Evolutionary conservation across 2,888 invertebrate species (phyloP).

Genomic region (Cyrtodaria siliqua): DNA sequence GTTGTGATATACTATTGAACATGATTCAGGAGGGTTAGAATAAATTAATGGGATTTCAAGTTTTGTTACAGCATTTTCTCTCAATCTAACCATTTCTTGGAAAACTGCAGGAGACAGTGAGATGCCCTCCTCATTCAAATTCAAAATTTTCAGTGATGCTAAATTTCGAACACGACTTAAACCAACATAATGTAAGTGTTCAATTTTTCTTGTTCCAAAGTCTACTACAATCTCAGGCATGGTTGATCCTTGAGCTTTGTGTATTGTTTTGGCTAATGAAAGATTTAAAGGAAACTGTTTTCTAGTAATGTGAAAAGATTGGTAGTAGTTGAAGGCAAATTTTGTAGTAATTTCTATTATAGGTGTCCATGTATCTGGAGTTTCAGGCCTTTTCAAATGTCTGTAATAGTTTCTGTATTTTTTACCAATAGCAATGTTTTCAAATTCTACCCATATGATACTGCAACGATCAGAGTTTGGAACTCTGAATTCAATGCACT

Average conservation of each 20-base stretch:
- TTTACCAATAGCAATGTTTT: constrained; percentile 22
- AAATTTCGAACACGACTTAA: constrained; percentile 42
- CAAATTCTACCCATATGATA: constrained; percentile 53
- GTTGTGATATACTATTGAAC: no score
- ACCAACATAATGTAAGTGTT: constrained; percentile 58
- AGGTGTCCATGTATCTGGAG: constrained; percentile 48
- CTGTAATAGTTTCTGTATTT: constrained; percentile 13
- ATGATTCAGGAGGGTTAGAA: no score
- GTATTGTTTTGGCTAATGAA: constrained; percentile 50
- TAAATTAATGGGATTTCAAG: no score
- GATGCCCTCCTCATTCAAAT: no score
- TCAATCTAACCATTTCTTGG: no score
- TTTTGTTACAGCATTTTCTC: no score
- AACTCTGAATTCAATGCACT: constrained; percentile 32
- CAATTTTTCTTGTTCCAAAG: constrained; percentile 38
- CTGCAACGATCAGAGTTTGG: constrained; percentile 14
- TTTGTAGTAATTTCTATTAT: constrained; percentile 42
- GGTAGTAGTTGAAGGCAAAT: constrained; percentile 28
- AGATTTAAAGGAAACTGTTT: constrained; percentile 53
- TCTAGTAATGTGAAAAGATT: constrained; percentile 26
- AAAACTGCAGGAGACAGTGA: no score
- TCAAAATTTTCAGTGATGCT: no score
- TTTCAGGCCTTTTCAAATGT: constrained; percentile 22
- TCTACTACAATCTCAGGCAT: constrained; percentile 38
- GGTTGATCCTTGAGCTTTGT: constrained; percentile 59